Base-by-base conservation (phyloP, 2,797 vertebrate genomes). In the Hylomyscus alleni region DNA sequence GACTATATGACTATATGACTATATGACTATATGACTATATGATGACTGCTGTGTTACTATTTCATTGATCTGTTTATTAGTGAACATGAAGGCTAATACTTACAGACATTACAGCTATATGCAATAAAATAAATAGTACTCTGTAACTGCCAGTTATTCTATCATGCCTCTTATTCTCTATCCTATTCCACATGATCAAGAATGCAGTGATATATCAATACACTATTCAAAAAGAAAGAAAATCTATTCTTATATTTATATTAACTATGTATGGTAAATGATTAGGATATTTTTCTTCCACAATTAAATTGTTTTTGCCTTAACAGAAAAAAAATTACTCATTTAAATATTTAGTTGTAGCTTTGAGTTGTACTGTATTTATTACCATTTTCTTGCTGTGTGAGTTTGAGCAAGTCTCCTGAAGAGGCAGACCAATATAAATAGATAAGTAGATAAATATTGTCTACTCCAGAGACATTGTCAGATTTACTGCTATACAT, bases 321-420 rank as follows among this genome's bases (percentile, higher is more conserved):
- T 19, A 44, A 8, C 91, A 13, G 10, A 14, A 24, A 88, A 88
- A 94, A 95, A 90, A 34, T 82, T 11, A 44, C 17, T 83, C 87
- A 77, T 84, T 83, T 75, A 82, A 95, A 84, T 44, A 93, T 84
- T 86, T 86, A 19, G 40, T 88, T 91, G 22, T 56, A 91, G 24
- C 72, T 90, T 37, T 93, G 47, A 90, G 31, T 67, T 3, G 11
- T 58, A 91, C 11, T 6, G n/a, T 44, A 44, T 6, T 44, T 91
- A 81, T 60, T 83, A 73, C 44, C 19, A 75, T 20, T 24, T 78
- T 3, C 11, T 87, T 69, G 29, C 13, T 77, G 0, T 72, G 19
- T 75, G 31, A 93, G 3, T 40, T 73, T 47, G 78, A 85, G n/a
- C 13, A 92, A 73, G 3, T 60, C 14, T 1, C 31, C 75, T 90